Conservation (phyloP, 2,113 vertebrate species). For the Erythrocebus patas region DNA sequence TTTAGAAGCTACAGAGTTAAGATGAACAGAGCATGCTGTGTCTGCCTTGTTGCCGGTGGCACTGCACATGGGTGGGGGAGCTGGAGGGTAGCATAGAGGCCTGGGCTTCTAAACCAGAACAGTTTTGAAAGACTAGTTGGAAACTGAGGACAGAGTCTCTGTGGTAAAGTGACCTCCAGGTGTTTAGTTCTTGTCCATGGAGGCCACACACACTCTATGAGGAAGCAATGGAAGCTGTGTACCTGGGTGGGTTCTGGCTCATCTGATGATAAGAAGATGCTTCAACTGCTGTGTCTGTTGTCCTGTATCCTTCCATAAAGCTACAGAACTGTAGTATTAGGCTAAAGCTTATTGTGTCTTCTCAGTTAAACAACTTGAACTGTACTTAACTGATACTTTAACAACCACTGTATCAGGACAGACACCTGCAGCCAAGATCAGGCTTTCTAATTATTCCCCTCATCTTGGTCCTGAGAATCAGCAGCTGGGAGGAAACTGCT, state of each 20-base stretch:
- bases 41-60: background rate
- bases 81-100: rapidly evolving
- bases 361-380: background rate
- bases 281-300: background rate
- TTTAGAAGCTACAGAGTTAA: background rate
- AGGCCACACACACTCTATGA: background rate
- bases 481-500: background rate
- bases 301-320: background rate
- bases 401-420: background rate
- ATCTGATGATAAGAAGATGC: background rate
- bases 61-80: background rate
- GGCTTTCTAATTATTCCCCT: background rate
- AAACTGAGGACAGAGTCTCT: background rate
- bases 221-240: background rate
- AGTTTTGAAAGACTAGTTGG: background rate
- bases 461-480: background rate
- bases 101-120: background rate
- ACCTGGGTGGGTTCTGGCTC: background rate
- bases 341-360: background rate
- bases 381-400: background rate
- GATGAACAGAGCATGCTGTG: too few relatives aligned
- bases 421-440: background rate
- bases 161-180: background rate
- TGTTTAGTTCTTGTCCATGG: background rate
- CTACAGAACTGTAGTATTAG: background rate